Conservation (phyloP, 2,113 vertebrate genomes). For the Carollia perspicillata region DNA sequence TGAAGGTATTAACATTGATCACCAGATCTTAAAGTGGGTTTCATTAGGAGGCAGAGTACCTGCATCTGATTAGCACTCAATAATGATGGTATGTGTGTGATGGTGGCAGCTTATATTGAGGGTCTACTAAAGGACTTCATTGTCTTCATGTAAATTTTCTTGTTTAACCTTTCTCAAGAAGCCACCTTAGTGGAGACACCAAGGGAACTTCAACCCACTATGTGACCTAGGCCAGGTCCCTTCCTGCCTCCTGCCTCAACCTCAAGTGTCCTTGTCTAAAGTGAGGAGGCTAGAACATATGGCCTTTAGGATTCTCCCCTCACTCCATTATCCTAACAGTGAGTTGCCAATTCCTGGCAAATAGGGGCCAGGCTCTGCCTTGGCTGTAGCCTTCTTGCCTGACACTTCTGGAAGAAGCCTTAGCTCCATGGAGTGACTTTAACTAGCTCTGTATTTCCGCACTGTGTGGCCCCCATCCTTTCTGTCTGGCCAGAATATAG, state of each 20-base stretch:
- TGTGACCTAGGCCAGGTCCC: background rate
- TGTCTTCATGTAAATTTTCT: slow-evolving; percentile 14
- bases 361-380: background rate
- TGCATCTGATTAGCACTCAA: background rate
- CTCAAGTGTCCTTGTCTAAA: background rate
- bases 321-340: background rate
- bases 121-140: background rate
- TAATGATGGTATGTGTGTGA: background rate
- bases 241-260: background rate
- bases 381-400: background rate
- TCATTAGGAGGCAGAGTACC: background rate
- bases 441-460: background rate
- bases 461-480: background rate
- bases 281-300: background rate
- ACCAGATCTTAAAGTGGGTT: background rate
- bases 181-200: background rate
- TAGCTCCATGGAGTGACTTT: background rate
- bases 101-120: background rate
- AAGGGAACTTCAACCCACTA: background rate
- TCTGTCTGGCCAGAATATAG: background rate
- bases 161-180: background rate
- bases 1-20: background rate
- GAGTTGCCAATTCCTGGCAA: background rate
- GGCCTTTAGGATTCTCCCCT: background rate
- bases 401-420: background rate